Percentiles rank a stretch among this genome's conserved stretches.
These are phyloP conservation scores for Melanerpes aurifrons DNA, from an alignment of 2,113 vertebrate species.

Conservation along the genomic window DNA sequence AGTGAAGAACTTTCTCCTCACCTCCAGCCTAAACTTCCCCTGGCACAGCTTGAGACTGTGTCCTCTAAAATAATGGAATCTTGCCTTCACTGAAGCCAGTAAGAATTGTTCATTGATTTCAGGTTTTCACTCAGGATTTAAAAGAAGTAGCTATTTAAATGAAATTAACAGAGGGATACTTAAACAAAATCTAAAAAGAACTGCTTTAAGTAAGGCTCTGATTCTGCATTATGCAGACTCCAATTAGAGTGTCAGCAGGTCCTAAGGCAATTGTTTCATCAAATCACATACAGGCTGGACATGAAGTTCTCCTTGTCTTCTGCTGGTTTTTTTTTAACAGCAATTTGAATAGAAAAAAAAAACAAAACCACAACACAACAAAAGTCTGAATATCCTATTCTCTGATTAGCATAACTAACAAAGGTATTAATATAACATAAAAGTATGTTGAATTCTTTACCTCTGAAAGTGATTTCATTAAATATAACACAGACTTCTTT, in stretches of 20 bases:
- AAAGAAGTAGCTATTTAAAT: neutral
- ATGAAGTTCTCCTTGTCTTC: neutral
- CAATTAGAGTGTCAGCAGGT: slow-evolving; percentile 18
- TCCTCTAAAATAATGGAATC: neutral
- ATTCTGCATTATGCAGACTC: slow-evolving; percentile 3
- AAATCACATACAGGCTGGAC: neutral
- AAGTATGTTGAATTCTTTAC: neutral
- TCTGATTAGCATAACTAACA: slow-evolving; percentile 15
- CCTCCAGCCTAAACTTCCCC: too few species aligned
- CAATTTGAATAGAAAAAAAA: neutral
- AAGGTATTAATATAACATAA: neutral
- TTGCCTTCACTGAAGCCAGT: neutral
- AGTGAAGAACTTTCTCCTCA: too few species aligned
- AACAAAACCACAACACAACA: rapidly evolving
- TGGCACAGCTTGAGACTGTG: too few species aligned
- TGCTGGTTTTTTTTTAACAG: neutral
- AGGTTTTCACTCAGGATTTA: neutral
- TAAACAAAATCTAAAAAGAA: neutral
- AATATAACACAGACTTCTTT: neutral
- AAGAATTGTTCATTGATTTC: neutral
- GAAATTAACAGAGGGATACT: neutral
- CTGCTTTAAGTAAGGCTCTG: neutral
- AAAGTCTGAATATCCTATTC: neutral
- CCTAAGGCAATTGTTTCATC: slow-evolving; percentile 41
- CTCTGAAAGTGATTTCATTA: neutral